Evolutionary conservation across 2,888 invertebrate species (phyloP), one percentile per base, ranked within the genome.

Genomic region (Adelphocoris suturalis): DNA sequence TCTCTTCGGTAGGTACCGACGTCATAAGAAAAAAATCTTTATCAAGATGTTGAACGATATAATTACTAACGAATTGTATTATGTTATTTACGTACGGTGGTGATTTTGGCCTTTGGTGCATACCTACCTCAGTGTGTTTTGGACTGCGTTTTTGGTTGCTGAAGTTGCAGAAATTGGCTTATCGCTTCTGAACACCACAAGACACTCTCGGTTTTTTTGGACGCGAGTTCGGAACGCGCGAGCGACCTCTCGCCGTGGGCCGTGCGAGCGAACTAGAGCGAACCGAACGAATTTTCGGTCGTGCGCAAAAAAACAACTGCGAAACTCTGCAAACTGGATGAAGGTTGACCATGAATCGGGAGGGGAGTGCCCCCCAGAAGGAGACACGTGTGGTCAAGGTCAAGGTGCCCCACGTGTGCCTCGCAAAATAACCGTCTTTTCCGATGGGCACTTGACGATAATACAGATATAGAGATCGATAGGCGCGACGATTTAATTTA

Each of bases 341-440:
- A 82, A 48, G 82, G 52, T 82, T 82, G 82, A 46, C 80, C 80
- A 19, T 47, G 85, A 57, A 61, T 52, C 27, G 19, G n/a, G 85
- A 37, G 55, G 85, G 28, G 52, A 55, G 52, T 16, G 57, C 37
- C 14, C 27, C 23, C 37, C 19, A 48, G 37, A 37, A 37, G 86
- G 28, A 46, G 88, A 80, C 88, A 88, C 88, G 88, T 88, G 88
- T 88, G 78, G 88, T 88, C 88, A 88, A 88, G 88, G 88, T 88
- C 88, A 88, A 88, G 88, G 78, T 78, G 52, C 57, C 52, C 52
- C 85, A 85, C 85, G 85, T 85, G 85, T 27, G 1, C 3, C 19
- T 37, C 46, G 37, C 14, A 5, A 14, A 11, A n/a, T n/a, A 46
- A 76, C 28, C 46, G 13, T 14, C 46, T 27, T 14, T n/a, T 4